Base-by-base conservation (phyloP, 2,113 vertebrate species). In the Gobius niger region DNA sequence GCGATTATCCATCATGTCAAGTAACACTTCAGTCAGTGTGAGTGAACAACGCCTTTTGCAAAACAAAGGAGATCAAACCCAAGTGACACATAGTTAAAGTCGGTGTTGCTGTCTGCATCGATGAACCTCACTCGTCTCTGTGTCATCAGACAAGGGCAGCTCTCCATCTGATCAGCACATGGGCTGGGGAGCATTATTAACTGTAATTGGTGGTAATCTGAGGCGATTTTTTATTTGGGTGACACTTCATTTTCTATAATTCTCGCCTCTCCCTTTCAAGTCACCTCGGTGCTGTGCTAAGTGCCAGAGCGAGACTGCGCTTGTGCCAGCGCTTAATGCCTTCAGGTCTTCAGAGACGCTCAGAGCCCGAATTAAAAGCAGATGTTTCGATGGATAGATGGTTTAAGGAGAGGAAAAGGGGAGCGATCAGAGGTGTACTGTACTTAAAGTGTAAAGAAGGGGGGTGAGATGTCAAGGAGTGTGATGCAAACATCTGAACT, bases 231-330 rank as follows among this genome's bases (percentile, higher is more conserved):
- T 93, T 92, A 89, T 93, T 92, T 92, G 87, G 88, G 92, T 90
- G 92, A 96, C 94, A 95, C 93, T 94, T 95, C 87, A 91, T 95
- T 95, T 94, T 95, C 92, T 93, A 90, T 91, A 94, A 94, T 95
- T 96, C 95, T 92, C 91, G 86, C 89, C 85, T 90, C 88, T 90
- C 87, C 90, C 92, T 93, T 90, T 94, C 90, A 93, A 94, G 93
- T 94, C 93, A 94, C 95, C 94, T 94, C 93, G 94, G 90, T 76
- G 77, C 61, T 82, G 91, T 82, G 87, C 93, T 94, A 91, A 88
- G 90, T 93, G 91, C 92, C 91, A 92, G 86, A 84, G 88, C 12
- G 85, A 92, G 92, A 89, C 85, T 71, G 80, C 77, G 81, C 88
- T 88, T 88, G 81, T 92, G 94, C 92, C 90, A 95, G 79, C 78